A percentile compares a stretch with the other conserved stretches of the same genome.
phyloP scores from a whole-genome alignment of 2,888 invertebrate species.

The Venusia cambrica region DNA sequence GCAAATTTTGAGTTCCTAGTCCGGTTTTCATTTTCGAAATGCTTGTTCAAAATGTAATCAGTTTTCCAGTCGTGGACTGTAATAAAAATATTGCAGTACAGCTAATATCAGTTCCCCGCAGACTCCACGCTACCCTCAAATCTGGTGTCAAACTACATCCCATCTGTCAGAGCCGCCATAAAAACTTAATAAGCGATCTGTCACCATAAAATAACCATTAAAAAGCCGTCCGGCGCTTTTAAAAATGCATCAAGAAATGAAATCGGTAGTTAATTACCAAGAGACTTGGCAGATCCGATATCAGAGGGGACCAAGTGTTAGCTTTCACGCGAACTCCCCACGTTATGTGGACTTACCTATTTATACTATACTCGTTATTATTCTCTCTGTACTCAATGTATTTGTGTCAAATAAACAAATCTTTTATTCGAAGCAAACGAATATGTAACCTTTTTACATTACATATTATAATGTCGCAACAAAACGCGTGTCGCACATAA shows the following conservation, averaged over 20 bases:
- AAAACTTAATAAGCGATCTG: constrained; percentile 80
- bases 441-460: no score
- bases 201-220: constrained; percentile 81
- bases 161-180: constrained; percentile 75
- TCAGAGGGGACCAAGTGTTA: constrained; percentile 51
- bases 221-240: constrained; percentile 78
- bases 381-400: no score
- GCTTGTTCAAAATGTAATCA: no score
- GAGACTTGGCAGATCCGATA: constrained; percentile 73
- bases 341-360: no score
- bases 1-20: no score
- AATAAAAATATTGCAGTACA: constrained; percentile 1
- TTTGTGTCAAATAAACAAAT: no score
- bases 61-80: no score
- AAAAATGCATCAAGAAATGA: constrained; percentile 80
- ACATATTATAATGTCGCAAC: no score
- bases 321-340: constrained; percentile 35
- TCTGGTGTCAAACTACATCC: constrained; percentile 77
- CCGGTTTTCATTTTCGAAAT: no score
- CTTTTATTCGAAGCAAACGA: no score
- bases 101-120: constrained; percentile 23
- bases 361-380: no score
- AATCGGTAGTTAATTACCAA: constrained; percentile 79
- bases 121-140: constrained; percentile 49
- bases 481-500: no score